Evolutionary conservation across 2,888 invertebrate genomes (phyloP), one percentile per base, ranked within the genome.

Genomic region (Cinara cedri): DNA sequence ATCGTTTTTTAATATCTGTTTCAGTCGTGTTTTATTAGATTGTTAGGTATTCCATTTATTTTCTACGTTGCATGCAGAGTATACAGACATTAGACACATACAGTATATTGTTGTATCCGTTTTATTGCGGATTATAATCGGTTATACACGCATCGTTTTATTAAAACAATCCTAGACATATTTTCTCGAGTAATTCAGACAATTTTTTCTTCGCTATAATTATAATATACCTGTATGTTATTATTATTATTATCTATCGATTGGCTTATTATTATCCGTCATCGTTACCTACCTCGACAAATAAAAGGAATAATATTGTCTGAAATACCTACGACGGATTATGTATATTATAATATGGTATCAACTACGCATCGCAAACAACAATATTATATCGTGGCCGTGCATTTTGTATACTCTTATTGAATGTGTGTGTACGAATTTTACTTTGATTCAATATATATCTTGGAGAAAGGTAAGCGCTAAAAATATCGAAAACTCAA

Each of bases 241-340:
- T 46, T 8, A 9, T 34, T 62, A 46, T 51, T 62, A 26, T 14
- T 49, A 62, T 62, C 49, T 21, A 24, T 13, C 19, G 34, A 44
- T 24, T 21, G 11, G 14, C 24, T 60, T 21, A 21, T 34, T 34
- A 34, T 72, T 34, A 72, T 62, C 34, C 46, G 51, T 34, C 34
- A 6, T 3, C 34, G 34, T 34, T 6, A 34, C 34, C 26, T 54
- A 16, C 16, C 11, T 74, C 51, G 63, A 74, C 42, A 63, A 54
- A 54, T 21, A 24, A 21, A 42, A 16, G 19, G 49, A 49, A 62
- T 26, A 49, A 21, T 44, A 68, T 34, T n/a, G 19, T 55, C 51
- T 42, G 13, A 63, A 74, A 74, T 72, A 60, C 46, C 46, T 19
- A 16, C n/a, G 42, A 49, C n/a, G n/a, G 34, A 49, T 60, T 49